Percentiles rank a stretch among this genome's conserved stretches.
Evolutionary conservation across 1,140 invertebrate species (phyloP).

Genomic region (Monochamus saltuarius): DNA sequence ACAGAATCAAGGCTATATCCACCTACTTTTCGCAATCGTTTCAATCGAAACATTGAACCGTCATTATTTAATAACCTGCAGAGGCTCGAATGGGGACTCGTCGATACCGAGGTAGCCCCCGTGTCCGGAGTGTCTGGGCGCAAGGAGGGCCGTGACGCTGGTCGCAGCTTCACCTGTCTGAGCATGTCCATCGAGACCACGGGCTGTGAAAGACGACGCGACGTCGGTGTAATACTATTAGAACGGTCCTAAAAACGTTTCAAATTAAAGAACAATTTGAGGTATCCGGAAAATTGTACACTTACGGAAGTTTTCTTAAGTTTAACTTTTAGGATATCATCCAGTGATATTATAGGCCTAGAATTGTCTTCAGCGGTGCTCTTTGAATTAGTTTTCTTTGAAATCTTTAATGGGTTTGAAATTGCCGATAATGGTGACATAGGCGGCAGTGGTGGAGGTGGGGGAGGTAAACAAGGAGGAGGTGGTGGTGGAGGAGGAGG

Average conservation of each 20-base stretch:
- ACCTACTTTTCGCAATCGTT: conserved; percentile 33
- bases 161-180: conserved; percentile 39
- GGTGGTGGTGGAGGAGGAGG: conserved; percentile 24
- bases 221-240: conserved; percentile 4
- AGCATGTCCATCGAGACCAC: conserved; percentile 38
- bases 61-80: conserved; percentile 35
- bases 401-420: conserved; percentile 9
- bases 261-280: no score
- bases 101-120: conserved; percentile 16
- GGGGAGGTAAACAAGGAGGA: conserved; percentile 36
- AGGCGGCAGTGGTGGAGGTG: conserved; percentile 26
- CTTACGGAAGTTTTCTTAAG: conserved; percentile 40
- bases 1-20: conserved; percentile 42
- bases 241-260: conserved; percentile 31
- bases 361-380: conserved; percentile 11
- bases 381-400: not conserved
- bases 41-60: conserved; percentile 31
- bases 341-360: conserved; percentile 40
- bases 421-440: conserved; percentile 1
- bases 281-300: conserved; percentile 1
- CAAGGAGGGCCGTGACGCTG: conserved; percentile 16
- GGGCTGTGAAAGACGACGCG: conserved; percentile 25
- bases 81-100: conserved; percentile 36
- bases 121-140: conserved; percentile 2
- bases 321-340: conserved; percentile 44